Conservation (phyloP, 2,113 vertebrate species). For the Todiramphus saurophagus region DNA sequence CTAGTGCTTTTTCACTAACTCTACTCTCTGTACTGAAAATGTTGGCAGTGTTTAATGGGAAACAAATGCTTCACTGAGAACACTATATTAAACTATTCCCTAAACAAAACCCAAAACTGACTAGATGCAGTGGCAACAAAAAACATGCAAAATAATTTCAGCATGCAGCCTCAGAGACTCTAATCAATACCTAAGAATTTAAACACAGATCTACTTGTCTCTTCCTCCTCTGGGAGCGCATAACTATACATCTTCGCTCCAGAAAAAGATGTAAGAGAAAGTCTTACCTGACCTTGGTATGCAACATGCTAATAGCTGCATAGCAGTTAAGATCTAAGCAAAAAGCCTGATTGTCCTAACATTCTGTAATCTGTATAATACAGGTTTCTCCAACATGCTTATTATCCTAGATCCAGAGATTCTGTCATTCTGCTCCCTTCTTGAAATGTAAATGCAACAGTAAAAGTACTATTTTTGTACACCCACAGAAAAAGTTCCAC, state of each 20-base stretch:
- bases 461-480: not conserved
- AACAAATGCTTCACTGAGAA: not conserved
- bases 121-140: not conserved
- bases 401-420: not conserved
- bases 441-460: not conserved
- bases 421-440: not conserved
- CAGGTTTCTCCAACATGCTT: not conserved
- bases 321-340: not conserved
- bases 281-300: not conserved
- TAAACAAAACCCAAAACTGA: not conserved
- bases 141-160: not conserved
- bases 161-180: not conserved
- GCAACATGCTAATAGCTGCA: not conserved
- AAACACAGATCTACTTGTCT: not conserved
- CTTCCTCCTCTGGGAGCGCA: not conserved
- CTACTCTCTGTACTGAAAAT: not conserved
- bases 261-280: not conserved
- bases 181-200: not conserved
- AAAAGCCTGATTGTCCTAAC: not conserved
- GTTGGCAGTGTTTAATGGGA: not conserved
- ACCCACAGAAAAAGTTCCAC: not conserved
- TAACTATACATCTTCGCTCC: not conserved
- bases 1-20: not conserved
- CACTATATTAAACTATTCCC: not conserved
- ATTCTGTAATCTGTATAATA: not conserved